These are phyloP conservation scores for Mormyrus hasselquistii DNA, from an alignment of 2,797 vertebrate genomes.

Conservation along the genomic window DNA sequence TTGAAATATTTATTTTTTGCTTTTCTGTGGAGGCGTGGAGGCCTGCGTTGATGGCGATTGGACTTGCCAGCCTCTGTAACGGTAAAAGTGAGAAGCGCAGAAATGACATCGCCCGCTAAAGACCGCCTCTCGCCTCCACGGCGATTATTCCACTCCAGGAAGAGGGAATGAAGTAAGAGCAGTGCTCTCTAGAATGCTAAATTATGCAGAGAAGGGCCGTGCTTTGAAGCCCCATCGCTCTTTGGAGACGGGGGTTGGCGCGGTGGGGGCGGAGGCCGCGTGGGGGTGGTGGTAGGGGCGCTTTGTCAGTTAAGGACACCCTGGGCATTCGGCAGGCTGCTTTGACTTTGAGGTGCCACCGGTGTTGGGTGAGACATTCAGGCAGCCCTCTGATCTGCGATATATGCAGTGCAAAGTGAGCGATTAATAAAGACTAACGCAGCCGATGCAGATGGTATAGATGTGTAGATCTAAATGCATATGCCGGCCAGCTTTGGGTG, in stretches of 20 bases:
- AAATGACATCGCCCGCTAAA: neutral
- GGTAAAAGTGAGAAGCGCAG: neutral
- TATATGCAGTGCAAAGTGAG: neutral
- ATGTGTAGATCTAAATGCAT: neutral
- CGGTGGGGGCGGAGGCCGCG: neutral
- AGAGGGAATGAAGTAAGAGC: neutral
- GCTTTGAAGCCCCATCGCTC: slow-evolving; percentile 15
- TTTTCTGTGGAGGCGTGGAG: neutral
- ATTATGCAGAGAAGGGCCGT: slow-evolving; percentile 11
- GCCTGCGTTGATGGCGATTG: neutral
- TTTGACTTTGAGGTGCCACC: slow-evolving; percentile 1
- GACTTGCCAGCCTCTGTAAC: neutral
- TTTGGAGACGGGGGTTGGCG: neutral
- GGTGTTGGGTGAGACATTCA: neutral
- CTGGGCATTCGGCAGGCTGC: neutral
- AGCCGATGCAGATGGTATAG: neutral
- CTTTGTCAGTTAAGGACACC: neutral
- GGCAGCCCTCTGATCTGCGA: neutral
- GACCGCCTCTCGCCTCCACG: slow-evolving; percentile 1
- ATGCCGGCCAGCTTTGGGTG: neutral
- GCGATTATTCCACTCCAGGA: neutral
- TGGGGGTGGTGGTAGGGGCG: neutral
- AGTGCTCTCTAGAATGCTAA: neutral
- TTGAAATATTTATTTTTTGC: neutral
- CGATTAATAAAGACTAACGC: neutral